Evolutionary conservation across 2,797 vertebrate genomes (phyloP), one percentile per base, ranked within the genome.

Genomic region (Avahi laniger): DNA sequence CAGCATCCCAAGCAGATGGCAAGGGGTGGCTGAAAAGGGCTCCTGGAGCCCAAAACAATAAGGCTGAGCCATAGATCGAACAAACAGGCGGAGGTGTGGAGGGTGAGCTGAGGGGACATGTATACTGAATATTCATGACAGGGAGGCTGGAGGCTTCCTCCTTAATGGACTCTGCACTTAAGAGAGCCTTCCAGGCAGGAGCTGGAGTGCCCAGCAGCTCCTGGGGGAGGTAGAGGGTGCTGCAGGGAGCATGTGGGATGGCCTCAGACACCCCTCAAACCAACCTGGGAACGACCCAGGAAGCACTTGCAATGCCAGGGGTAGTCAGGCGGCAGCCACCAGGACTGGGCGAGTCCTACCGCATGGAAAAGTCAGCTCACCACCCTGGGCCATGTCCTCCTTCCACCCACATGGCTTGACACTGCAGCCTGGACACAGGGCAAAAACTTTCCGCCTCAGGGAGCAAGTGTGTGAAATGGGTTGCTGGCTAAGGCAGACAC

Each of bases 1-100:
- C 82, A 59, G 85, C 92, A 50, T n/a, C 81, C 72, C 94, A 87
- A 80, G 92, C 93, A 93, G 82, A 97, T 82, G 97, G 95, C 86
- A 82, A 92, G n/a, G 85, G 82, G 91, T 33, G 63, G 75, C 93
- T 89, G 86, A 41, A 96, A 84, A 96, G 85, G 92, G 82, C 63
- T 93, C 90, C 92, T 28, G 28, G 78, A 78, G 82, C 81, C 95
- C 78, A 8, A 88, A 57, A 82, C 63, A 59, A 26, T 48, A 69
- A 61, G 89, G 94, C 82, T 72, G 82, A 95, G 81, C 88, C 57
- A 61, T 81, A 80, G 22, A 88, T 70, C 94, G 50, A 86, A 85
- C 85, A 35, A 75, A 82, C 14, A 22, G 87, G 79, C 14, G 0
- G 82, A 69, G 79, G 96, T 52, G 82, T 43, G 93, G 79, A 28